Evolutionary conservation across 2,113 vertebrate species (phyloP).

Genomic region (Stictonetta naevosa): DNA sequence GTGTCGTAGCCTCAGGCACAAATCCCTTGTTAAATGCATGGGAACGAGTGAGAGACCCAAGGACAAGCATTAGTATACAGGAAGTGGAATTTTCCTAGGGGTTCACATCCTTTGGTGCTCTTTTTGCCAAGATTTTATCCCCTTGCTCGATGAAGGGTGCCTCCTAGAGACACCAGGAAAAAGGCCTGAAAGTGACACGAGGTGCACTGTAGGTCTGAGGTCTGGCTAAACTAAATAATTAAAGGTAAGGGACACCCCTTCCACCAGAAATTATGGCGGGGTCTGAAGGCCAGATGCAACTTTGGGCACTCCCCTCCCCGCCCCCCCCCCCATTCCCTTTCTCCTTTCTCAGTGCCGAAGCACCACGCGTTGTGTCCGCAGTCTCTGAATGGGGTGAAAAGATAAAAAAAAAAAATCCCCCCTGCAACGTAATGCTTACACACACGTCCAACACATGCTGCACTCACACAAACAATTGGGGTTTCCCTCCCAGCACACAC

Average conservation of each 20-base stretch:
- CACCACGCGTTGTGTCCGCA: neutral
- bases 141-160: constrained; percentile 20
- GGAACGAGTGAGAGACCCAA: constrained; percentile 60
- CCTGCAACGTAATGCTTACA: neutral
- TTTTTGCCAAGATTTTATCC: constrained; percentile 24
- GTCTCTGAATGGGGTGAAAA: neutral
- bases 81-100: constrained; percentile 68
- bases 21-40: constrained; percentile 16
- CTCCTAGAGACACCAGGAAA: constrained; percentile 29
- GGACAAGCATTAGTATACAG: constrained; percentile 56
- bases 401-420: neutral
- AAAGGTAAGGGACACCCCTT: neutral
- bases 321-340: neutral
- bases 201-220: neutral
- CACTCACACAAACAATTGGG: neutral
- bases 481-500: neutral
- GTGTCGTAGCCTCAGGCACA: constrained; percentile 15
- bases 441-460: neutral
- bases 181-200: neutral
- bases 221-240: neutral
- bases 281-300: neutral
- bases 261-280: neutral
- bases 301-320: neutral
- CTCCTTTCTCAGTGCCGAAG: neutral
- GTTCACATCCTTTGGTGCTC: constrained; percentile 60